Base-by-base conservation (phyloP, 2,888 invertebrate species). In the Entomobrya proxima region DNA sequence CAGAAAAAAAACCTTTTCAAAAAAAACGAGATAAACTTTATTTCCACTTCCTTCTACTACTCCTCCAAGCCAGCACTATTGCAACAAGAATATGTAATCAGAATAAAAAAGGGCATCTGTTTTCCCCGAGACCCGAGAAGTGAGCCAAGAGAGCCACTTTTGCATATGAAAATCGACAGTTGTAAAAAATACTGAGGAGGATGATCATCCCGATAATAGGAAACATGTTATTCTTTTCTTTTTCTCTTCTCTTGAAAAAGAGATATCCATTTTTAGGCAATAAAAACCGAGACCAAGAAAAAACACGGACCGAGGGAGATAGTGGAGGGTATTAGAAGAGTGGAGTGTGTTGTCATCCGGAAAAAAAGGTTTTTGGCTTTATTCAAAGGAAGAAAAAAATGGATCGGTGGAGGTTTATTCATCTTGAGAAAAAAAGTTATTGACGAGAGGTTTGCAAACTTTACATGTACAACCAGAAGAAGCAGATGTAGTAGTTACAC, bases 221-320 rank as follows among this genome's bases (percentile, higher is more conserved):
- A 64, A 64, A 35, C 37, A 64, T 64, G 64, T 64, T 64, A 58
- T 58, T 58, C 27, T 58, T 75, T 47, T n/a, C n/a, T n/a, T n/a
- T n/a, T n/a, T n/a, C n/a, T n/a, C n/a, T n/a, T n/a, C n/a, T n/a
- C n/a, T n/a, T 40, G 37, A 81, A 82, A 87, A 82, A 72, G 87
- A 89, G 87, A 90, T 88, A 88, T 88, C 89, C 88, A 89, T 90
- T 90, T 74, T 47, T 40, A 82, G 74, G 90, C 89, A 90, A 89
- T 90, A 90, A 90, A 88, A 81, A n/a, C n/a, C n/a, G n/a, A n/a
- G n/a, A n/a, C n/a, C n/a, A 27, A 87, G 80, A 86, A 81, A 89
- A 83, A 87, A 78, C n/a, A n/a, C n/a, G n/a, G n/a, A n/a, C n/a
- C n/a, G n/a, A n/a, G n/a, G n/a, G n/a, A n/a, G n/a, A n/a, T n/a